These are phyloP conservation scores for Peromyscus melanophrys DNA, from an alignment of 2,797 vertebrate genomes.

Conservation along the genomic window DNA sequence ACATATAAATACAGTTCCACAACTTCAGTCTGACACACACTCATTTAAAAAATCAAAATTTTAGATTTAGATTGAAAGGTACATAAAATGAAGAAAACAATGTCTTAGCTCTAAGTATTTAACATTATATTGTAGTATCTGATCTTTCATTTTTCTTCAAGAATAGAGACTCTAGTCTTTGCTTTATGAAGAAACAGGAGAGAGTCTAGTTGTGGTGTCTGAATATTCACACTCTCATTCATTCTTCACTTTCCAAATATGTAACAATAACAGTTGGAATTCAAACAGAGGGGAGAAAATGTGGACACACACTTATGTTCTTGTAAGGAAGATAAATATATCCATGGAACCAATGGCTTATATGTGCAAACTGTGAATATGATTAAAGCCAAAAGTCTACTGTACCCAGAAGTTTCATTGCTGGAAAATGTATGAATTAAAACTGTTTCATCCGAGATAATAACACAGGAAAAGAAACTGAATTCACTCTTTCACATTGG, in stretches of 20 bases:
- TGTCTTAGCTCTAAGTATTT: not conserved
- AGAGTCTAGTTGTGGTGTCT: not conserved
- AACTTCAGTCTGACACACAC: conserved; percentile 5
- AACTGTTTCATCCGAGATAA: not conserved
- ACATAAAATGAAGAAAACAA: not conserved
- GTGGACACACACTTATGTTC: not conserved
- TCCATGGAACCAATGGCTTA: not conserved
- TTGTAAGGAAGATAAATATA: not conserved
- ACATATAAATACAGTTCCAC: not conserved
- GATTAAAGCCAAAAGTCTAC: not conserved
- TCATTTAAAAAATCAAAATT: not conserved
- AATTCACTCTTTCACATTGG: not conserved
- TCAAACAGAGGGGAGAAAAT: not conserved
- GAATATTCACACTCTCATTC: not conserved
- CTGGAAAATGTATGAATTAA: not conserved
- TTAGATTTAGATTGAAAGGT: not conserved
- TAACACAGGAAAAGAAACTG: not conserved
- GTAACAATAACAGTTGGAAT: not conserved
- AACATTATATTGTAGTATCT: not conserved
- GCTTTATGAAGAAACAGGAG: not conserved
- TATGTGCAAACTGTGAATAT: not conserved
- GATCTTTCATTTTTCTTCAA: conserved; percentile 23
- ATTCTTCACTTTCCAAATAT: not conserved
- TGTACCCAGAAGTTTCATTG: not conserved
- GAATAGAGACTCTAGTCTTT: not conserved